Evolutionary conservation across 2,888 invertebrate genomes (phyloP).

Genomic region (Balanococcus diminutus): DNA sequence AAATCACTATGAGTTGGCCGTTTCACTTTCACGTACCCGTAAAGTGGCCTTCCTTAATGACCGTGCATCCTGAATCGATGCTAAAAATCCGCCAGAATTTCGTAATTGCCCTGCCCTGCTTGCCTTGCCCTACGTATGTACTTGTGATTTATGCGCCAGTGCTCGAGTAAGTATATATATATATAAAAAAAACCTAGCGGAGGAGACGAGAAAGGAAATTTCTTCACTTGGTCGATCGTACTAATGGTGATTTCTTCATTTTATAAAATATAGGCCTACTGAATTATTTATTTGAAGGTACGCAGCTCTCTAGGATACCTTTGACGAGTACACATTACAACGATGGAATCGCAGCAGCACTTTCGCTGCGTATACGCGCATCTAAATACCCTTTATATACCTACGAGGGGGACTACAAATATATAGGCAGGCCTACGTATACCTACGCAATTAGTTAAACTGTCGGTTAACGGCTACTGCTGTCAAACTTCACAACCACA

Average conservation of each 20-base stretch:
- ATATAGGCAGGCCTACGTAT: not conserved
- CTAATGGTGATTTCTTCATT: not conserved
- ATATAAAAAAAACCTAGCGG: not conserved
- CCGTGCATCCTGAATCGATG: slow-evolving; percentile 1
- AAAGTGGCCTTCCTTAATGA: not conserved
- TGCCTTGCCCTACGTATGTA: too few species aligned
- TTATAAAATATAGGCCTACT: too few species aligned
- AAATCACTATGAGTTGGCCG: not conserved
- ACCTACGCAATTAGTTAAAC: slow-evolving; percentile 30
- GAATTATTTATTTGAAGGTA: too few species aligned
- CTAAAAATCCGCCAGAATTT: not conserved
- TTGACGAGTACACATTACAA: too few species aligned
- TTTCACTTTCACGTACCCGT: slow-evolving; percentile 16
- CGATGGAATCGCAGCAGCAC: too few species aligned
- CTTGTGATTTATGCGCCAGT: not conserved
- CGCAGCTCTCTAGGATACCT: too few species aligned
- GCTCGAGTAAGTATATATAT: not conserved
- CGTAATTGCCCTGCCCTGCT: not conserved
- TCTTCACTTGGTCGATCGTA: not conserved
- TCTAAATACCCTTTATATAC: not conserved
- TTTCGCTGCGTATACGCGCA: not conserved
- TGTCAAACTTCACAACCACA: slow-evolving; percentile 42
- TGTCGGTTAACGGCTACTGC: slow-evolving; percentile 31
- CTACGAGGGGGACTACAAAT: not conserved
- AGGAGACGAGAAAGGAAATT: not conserved